Base-by-base conservation (phyloP, 2,797 vertebrate species). In the Ambastaia sidthimunki region DNA sequence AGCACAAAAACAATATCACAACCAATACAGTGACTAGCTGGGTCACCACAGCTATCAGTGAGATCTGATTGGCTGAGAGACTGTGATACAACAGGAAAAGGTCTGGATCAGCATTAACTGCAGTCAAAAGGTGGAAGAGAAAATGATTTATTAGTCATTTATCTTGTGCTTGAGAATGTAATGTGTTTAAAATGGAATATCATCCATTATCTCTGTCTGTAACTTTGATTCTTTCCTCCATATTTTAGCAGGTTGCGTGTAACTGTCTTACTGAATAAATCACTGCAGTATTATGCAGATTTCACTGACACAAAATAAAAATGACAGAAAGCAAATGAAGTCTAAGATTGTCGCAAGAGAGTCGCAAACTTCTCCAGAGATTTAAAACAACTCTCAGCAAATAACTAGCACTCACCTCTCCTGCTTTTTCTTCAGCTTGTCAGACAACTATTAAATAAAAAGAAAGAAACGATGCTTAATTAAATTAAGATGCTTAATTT, bases 381-480 rank as follows among this genome's bases (percentile, higher is more conserved):
- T 37, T 4, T 4, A 7, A 3, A 23, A 10, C 13, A 7, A 13
- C 0, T 4, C 25, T 23, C 7, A 60, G 9, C 15, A 60, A 18
- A 16, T 18, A 54, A 23, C 19, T 12, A 28, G 25, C 0, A 48
- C 91, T 89, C 90, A 96, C 95, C 95, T 97, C 77, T 97, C 95
- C 88, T 97, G 96, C 72, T 97, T 97, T 88, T 95, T 97, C 93
- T 95, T 97, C 76, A 97, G 83, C 81, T 95, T 97, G 62, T 97
- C 96, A 0, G 92, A 86, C 54, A 96, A 87, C 95, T 96, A 85
- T 19, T 5, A 2, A 84, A 86, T 41, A 83, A 0, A 16, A 11
- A 68, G 18, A 75, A 52, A 71, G n/a, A n/a, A n/a, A n/a, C n/a
- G n/a, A n/a, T n/a, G n/a, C n/a, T n/a, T n/a, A n/a, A n/a, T n/a